phyloP scores from a whole-genome alignment of 2,888 invertebrate species.

The Oscheius myriophilus region DNA sequence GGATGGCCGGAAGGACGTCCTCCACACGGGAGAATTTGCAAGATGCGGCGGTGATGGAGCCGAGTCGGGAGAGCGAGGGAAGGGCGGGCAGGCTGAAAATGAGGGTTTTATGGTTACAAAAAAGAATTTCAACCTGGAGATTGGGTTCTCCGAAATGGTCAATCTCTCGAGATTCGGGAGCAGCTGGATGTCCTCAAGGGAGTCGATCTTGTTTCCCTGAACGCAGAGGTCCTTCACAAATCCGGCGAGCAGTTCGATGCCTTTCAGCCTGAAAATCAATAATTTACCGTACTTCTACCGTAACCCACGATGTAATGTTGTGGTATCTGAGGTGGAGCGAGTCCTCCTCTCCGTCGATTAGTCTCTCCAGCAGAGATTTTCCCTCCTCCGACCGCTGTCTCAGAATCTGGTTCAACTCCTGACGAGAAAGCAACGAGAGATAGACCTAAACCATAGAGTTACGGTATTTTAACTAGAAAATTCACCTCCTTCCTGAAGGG shows the following conservation, averaged over 20 bases:
- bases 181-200: slow-evolving; percentile 35
- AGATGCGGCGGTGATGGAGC: neutral
- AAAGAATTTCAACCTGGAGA: slow-evolving; percentile 11
- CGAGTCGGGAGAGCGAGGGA: neutral
- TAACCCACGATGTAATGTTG: slow-evolving; percentile 6
- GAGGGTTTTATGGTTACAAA: no score
- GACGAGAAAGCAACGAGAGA: neutral
- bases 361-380: slow-evolving; percentile 15
- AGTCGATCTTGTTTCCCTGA: slow-evolving; percentile 39
- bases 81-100: slow-evolving; percentile 4
- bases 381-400: slow-evolving; percentile 6
- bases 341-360: slow-evolving; percentile 10
- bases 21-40: neutral
- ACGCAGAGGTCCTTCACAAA: slow-evolving; percentile 41
- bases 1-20: neutral
- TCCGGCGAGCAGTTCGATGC: slow-evolving; percentile 45
- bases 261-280: slow-evolving; percentile 37
- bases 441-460: slow-evolving; percentile 6
- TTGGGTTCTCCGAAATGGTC: slow-evolving; percentile 52
- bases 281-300: neutral
- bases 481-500: slow-evolving; percentile 19
- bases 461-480: neutral
- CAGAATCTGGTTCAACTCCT: slow-evolving; percentile 9
- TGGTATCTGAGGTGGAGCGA: neutral
- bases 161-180: slow-evolving; percentile 46